phyloP scores from a whole-genome alignment of 2,113 vertebrate species.

The Calyptomena viridis region DNA sequence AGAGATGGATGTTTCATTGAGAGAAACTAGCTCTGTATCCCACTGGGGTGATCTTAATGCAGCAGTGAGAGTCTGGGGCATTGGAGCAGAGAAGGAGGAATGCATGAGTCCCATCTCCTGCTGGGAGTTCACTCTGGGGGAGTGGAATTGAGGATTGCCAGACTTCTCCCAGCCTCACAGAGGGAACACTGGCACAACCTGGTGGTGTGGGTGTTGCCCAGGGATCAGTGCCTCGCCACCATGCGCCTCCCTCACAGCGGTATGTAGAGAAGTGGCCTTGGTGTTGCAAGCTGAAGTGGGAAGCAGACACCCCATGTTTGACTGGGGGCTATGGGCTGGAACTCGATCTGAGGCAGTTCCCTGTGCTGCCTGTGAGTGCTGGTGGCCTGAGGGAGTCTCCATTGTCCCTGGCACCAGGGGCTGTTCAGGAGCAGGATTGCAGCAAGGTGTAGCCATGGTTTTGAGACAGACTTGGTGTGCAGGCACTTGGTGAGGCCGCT shows the following conservation, averaged over 20 bases:
- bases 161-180: background rate
- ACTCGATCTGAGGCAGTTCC: background rate
- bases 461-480: background rate
- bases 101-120: background rate
- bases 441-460: background rate
- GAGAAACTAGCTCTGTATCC: background rate
- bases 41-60: background rate
- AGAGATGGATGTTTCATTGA: background rate
- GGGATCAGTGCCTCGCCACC: background rate
- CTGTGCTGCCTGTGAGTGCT: background rate
- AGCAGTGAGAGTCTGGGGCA: background rate
- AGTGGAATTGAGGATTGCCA: background rate
- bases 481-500: background rate
- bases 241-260: rapidly evolving
- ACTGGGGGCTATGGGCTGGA: background rate
- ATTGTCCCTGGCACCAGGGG: background rate
- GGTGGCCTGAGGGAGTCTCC: background rate
- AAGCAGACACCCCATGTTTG: background rate
- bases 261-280: rapidly evolving
- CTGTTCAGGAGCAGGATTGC: background rate
- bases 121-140: rapidly evolving
- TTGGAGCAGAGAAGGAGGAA: background rate
- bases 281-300: background rate
- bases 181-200: background rate
- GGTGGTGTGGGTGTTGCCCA: background rate